Evolutionary conservation across 2,888 invertebrate genomes (phyloP).

Genomic region (Atethmia centrago): DNA sequence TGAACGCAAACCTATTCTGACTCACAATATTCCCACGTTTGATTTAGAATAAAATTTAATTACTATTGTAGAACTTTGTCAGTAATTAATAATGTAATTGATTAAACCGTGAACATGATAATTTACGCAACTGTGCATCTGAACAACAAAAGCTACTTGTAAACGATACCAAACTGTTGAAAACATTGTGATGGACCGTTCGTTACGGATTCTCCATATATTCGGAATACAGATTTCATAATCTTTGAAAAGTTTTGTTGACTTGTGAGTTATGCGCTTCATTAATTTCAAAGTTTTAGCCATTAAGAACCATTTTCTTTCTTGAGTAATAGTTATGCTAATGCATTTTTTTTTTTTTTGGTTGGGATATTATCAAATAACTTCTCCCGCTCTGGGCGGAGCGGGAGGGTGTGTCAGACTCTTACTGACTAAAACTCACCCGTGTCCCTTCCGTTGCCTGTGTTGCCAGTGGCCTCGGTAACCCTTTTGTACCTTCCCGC

Average conservation of each 20-base stretch:
- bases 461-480: too few species aligned
- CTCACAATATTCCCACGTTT: conserved; percentile 64
- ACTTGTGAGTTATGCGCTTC: conserved; percentile 3
- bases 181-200: conserved; percentile 47
- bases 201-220: conserved; percentile 27
- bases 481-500: too few species aligned
- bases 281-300: not conserved
- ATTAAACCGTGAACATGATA: conserved; percentile 65
- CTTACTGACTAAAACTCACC: too few species aligned
- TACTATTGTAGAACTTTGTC: conserved; percentile 55
- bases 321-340: not conserved
- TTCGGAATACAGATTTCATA: conserved; percentile 29
- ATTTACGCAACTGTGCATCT: conserved; percentile 65
- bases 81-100: conserved; percentile 72
- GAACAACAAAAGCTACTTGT: conserved; percentile 42
- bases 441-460: too few species aligned
- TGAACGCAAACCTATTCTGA: conserved; percentile 37
- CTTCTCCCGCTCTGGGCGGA: too few species aligned
- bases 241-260: conserved; percentile 34
- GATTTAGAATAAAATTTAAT: conserved; percentile 49
- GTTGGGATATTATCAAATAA: too few species aligned
- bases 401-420: too few species aligned
- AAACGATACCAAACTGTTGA: conserved; percentile 49
- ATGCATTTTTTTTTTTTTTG: too few species aligned
- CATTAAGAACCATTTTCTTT: conserved; percentile 2